phyloP scores from a whole-genome alignment of 2,113 vertebrate genomes.

The Sorex fumeus region DNA sequence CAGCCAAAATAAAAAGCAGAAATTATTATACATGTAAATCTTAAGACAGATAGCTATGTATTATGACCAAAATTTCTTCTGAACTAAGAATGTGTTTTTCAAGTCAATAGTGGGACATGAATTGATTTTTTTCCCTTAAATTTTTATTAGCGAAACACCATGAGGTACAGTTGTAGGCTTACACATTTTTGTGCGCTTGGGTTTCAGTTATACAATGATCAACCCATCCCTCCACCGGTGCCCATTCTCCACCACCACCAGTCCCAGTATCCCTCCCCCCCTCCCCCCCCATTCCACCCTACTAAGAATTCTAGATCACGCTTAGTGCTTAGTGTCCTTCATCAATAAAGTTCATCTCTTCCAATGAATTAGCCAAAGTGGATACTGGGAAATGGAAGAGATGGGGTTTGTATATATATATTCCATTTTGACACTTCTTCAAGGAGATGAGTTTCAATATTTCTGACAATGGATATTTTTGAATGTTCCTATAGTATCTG shows the following conservation, averaged over 20 bases:
- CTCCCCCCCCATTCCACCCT: too few relatives aligned
- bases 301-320: conserved; percentile 18
- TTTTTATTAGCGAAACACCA: too few relatives aligned
- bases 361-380: conserved; percentile 16
- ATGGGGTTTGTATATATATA: not conserved
- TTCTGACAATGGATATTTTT: not conserved
- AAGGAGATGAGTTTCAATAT: not conserved
- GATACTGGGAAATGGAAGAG: not conserved
- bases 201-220: too few relatives aligned
- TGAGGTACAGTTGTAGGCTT: too few relatives aligned
- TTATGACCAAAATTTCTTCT: not conserved
- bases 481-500: not conserved
- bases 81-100: conserved; percentile 40
- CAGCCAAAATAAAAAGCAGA: conserved; percentile 57
- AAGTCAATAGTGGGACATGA: not conserved
- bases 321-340: conserved; percentile 15
- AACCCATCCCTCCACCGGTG: too few relatives aligned
- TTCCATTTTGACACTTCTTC: not conserved
- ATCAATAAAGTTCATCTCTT: not conserved
- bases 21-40: conserved; percentile 33
- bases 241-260: too few relatives aligned
- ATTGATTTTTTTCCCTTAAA: too few relatives aligned
- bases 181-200: too few relatives aligned
- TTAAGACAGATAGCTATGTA: conserved; percentile 5
- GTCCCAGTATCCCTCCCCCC: too few relatives aligned